A percentile compares a stretch with the other conserved stretches of the same genome.
Conservation (phyloP, 2,888 invertebrate species). For the Pegoplata infirma region DNA sequence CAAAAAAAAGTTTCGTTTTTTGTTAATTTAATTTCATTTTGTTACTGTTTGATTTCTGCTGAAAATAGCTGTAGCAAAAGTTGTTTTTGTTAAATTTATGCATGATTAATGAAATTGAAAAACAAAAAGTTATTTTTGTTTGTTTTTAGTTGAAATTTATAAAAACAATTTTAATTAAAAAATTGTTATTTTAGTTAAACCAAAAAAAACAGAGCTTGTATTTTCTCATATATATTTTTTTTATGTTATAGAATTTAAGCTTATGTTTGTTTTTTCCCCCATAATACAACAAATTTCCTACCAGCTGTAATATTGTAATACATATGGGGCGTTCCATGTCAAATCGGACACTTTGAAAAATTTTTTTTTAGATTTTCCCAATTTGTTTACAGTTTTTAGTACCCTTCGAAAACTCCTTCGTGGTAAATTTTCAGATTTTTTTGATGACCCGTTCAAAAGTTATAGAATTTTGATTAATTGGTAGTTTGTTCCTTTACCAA, state of each 20-base stretch:
- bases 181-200: background rate
- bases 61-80: background rate
- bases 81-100: conserved; percentile 22
- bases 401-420: too few species aligned
- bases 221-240: conserved; percentile 3
- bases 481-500: too few species aligned
- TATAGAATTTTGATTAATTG: too few species aligned
- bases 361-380: too few species aligned
- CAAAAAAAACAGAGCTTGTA: background rate
- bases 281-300: too few species aligned
- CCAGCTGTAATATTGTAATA: background rate
- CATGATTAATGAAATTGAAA: conserved; percentile 36
- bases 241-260: conserved; percentile 7
- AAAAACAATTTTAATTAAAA: background rate
- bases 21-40: background rate
- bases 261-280: conserved; percentile 3
- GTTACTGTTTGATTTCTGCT: background rate
- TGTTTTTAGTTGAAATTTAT: background rate
- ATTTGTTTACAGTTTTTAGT: too few species aligned
- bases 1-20: background rate
- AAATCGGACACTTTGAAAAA: too few species aligned
- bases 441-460: too few species aligned
- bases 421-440: too few species aligned
- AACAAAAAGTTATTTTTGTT: background rate
- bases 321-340: too few species aligned